Percentiles rank a stretch among this genome's conserved stretches.
Evolutionary conservation across 2,113 vertebrate species (phyloP).

Genomic region (Xenopus laevis): DNA sequence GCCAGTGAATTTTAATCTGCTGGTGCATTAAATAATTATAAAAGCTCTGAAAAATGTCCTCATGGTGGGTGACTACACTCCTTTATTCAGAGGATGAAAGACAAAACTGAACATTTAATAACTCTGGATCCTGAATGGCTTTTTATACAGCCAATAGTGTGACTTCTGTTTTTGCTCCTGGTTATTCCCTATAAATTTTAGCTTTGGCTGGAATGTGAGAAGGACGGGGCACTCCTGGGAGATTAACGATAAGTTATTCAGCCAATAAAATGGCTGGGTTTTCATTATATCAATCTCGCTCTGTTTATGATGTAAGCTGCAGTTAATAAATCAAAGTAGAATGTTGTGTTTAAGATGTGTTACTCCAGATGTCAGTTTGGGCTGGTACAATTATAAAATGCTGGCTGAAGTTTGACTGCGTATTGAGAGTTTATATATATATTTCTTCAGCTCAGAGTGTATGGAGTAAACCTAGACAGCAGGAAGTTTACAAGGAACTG

Average conservation of each 20-base stretch:
- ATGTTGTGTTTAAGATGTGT: slow-evolving; percentile 13
- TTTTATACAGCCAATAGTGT: slow-evolving; percentile 5
- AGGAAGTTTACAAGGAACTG: neutral
- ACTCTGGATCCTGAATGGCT: neutral
- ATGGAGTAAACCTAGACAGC: neutral
- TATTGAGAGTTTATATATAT: neutral
- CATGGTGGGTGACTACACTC: neutral
- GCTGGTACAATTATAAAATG: slow-evolving; percentile 19
- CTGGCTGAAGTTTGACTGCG: neutral
- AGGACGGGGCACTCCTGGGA: slow-evolving; percentile 19
- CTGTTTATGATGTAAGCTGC: slow-evolving; percentile 28
- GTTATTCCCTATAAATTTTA: slow-evolving; percentile 10
- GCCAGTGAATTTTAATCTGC: neutral
- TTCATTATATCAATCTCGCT: slow-evolving; percentile 29
- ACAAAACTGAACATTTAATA: too few relatives aligned
- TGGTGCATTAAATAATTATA: neutral
- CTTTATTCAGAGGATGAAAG: too few relatives aligned
- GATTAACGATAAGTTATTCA: slow-evolving; percentile 13
- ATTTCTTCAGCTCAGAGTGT: neutral
- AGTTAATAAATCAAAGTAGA: slow-evolving; percentile 36
- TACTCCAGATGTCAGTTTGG: slow-evolving; percentile 20
- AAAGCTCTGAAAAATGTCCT: neutral
- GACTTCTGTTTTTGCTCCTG: neutral
- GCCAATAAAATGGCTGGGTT: slow-evolving; percentile 28
- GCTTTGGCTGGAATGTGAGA: slow-evolving; percentile 17